Conservation (phyloP, 2,888 invertebrate genomes). For the Mesoligia furuncula region DNA sequence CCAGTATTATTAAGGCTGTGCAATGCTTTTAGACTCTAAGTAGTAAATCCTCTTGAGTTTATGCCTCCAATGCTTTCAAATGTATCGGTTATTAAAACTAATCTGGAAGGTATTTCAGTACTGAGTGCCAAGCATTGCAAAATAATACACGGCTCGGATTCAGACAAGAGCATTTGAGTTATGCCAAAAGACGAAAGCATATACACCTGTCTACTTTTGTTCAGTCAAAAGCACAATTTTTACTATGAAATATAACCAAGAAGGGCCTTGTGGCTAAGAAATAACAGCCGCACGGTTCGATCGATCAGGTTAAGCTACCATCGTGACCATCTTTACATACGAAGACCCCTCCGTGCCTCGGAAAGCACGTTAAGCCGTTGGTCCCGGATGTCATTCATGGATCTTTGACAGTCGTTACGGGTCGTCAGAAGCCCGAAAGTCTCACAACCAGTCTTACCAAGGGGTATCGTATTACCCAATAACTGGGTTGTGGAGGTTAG, state of each 20-base stretch:
- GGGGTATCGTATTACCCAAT: too few relatives aligned
- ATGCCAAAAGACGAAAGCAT: constrained; percentile 23
- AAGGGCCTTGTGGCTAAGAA: too few relatives aligned
- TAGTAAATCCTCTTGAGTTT: not conserved
- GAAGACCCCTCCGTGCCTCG: too few relatives aligned
- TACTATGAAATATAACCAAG: not conserved
- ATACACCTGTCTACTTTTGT: not conserved
- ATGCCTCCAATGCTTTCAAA: constrained; percentile 12
- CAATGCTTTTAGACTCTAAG: not conserved
- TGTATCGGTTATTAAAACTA: constrained; percentile 6
- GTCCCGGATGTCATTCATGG: too few relatives aligned
- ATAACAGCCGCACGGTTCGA: too few relatives aligned
- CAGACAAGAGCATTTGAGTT: constrained; percentile 5
- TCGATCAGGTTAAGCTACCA: too few relatives aligned
- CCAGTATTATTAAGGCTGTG: not conserved
- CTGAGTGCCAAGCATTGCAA: constrained; percentile 34
- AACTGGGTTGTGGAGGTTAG: too few relatives aligned
- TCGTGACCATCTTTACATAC: too few relatives aligned
- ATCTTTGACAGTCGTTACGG: too few relatives aligned
- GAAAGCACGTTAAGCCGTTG: too few relatives aligned
- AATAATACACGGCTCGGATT: constrained; percentile 7
- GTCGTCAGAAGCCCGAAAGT: too few relatives aligned
- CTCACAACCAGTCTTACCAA: too few relatives aligned
- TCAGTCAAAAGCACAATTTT: not conserved
- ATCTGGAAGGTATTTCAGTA: constrained; percentile 26